These are phyloP conservation scores for Hypena proboscidalis DNA, from an alignment of 2,888 invertebrate species.

Conservation along the genomic window DNA sequence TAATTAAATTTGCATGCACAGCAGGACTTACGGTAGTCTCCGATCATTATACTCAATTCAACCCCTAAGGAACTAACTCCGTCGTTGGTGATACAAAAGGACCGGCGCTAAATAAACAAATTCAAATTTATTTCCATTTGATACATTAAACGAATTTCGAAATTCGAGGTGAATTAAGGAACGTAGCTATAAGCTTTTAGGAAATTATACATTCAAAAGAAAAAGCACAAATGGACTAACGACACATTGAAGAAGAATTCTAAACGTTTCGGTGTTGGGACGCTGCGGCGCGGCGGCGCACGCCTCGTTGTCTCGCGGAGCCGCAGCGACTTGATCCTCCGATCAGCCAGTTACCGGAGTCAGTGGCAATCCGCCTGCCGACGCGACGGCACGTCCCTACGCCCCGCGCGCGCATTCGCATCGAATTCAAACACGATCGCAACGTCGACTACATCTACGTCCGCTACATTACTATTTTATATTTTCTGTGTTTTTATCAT, in stretches of 20 bases:
- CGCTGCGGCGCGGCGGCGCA: conserved; percentile 30
- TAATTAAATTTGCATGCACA: conserved; percentile 33
- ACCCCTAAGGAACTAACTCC: conserved; percentile 12
- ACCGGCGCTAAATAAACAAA: conserved; percentile 8
- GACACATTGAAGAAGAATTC: conserved; percentile 26
- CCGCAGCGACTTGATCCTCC: conserved; percentile 42
- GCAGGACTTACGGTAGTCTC: conserved; percentile 6
- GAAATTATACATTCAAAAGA: conserved; percentile 30
- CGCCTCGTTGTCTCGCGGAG: conserved; percentile 46
- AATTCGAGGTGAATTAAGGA: conserved; percentile 21
- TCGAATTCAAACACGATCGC: conserved; percentile 74
- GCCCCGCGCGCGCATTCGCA: conserved; percentile 41
- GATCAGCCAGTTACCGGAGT: conserved; percentile 33
- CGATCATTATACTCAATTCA: conserved; percentile 6
- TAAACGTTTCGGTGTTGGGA: conserved; percentile 18
- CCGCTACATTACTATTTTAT: conserved; percentile 18
- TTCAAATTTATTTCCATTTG: conserved; percentile 8
- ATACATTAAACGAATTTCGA: conserved; percentile 12
- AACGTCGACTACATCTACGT: conserved; percentile 32
- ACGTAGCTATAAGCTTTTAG: conserved; percentile 21
- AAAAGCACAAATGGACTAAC: conserved; percentile 20
- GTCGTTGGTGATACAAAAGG: conserved; percentile 7
- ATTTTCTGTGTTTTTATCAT: conserved; percentile 21
- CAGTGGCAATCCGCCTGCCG: conserved; percentile 76
- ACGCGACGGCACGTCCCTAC: conserved; percentile 53